phyloP scores from a whole-genome alignment of 1,140 invertebrate species.

The Atta cephalotes region DNA sequence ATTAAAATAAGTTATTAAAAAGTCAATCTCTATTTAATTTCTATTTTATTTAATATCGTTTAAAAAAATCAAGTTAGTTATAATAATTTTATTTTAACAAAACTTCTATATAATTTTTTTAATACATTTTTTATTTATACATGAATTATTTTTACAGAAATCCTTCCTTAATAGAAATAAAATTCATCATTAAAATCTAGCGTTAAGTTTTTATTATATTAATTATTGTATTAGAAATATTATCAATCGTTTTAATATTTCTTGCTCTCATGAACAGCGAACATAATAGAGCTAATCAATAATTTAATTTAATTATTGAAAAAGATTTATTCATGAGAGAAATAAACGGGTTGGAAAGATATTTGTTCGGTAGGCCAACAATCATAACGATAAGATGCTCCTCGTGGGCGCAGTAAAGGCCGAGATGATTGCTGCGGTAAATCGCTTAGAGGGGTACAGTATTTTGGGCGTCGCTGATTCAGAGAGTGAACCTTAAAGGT shows the following conservation, averaged over 20 bases:
- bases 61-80: background rate
- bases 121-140: background rate
- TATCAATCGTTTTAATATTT: background rate
- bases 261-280: background rate
- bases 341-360: constrained; percentile 9
- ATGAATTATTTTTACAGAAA: background rate
- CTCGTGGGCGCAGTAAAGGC: background rate
- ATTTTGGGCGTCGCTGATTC: constrained; percentile 24
- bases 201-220: background rate
- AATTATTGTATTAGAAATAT: background rate
- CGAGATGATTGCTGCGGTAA: constrained; percentile 14
- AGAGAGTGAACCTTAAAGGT: constrained; percentile 36
- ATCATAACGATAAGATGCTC: constrained; percentile 33
- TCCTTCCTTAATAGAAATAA: background rate
- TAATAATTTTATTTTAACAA: background rate
- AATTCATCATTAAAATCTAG: background rate
- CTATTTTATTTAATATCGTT: too few species aligned
- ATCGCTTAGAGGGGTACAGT: constrained; percentile 16
- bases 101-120: background rate
- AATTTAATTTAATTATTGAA: background rate
- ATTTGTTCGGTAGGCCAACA: background rate
- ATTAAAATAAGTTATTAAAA: background rate
- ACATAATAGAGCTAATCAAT: background rate
- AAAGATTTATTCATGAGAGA: background rate
- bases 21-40: too few species aligned